phyloP scores from a whole-genome alignment of 2,888 invertebrate species.

The Incurvaria masculella region DNA sequence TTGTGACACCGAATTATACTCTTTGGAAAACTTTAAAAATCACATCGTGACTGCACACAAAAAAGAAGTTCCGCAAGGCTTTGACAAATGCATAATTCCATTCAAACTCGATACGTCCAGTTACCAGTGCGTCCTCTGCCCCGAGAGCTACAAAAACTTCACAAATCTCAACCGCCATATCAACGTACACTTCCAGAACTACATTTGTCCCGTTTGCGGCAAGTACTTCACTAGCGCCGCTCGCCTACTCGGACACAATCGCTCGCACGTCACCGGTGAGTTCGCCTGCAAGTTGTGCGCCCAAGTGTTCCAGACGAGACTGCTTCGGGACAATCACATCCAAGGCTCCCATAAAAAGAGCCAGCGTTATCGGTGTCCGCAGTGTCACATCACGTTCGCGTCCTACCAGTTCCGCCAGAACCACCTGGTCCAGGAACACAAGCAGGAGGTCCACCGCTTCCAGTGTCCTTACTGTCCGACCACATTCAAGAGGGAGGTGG shows the following conservation, averaged over 20 bases:
- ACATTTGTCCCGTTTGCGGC: conserved; percentile 24
- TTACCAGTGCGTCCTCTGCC: conserved; percentile 2
- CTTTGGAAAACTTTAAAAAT: background rate
- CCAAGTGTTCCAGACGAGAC: conserved; percentile 25
- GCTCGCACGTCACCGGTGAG: conserved; percentile 32
- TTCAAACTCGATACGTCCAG: background rate
- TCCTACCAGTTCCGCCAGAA: background rate
- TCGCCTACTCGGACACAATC: conserved; percentile 36
- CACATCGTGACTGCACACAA: background rate
- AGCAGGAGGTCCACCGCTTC: background rate
- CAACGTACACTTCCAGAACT: conserved; percentile 24
- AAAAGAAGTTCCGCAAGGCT: background rate
- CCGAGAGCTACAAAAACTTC: background rate
- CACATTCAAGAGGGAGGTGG: conserved; percentile 21
- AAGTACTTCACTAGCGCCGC: conserved; percentile 29
- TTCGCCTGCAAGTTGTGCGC: conserved; percentile 41
- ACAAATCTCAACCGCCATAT: conserved; percentile 13
- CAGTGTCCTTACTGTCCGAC: conserved; percentile 6
- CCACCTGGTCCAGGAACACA: background rate
- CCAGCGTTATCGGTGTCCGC: background rate
- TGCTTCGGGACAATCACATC: conserved; percentile 20
- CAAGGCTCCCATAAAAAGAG: conserved; percentile 19
- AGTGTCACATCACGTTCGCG: background rate
- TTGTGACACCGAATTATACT: background rate
- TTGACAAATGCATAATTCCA: conserved; percentile 1